Conservation (phyloP, 2,113 vertebrate species). For the Thamnophis sirtalis region DNA sequence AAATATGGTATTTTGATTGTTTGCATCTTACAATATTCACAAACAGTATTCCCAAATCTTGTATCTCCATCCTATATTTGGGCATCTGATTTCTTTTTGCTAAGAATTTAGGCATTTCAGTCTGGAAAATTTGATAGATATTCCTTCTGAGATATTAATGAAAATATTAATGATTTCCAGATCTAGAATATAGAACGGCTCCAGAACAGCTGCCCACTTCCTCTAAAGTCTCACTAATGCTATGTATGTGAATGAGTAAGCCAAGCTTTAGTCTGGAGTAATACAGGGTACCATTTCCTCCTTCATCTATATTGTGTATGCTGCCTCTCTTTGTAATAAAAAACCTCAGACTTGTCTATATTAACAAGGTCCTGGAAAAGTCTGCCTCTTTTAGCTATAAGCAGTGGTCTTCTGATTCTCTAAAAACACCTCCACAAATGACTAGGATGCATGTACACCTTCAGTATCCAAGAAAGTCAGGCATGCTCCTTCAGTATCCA, state of each 20-base stretch:
- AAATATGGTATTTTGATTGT: not conserved
- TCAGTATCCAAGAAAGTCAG: too few species aligned
- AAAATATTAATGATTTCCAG: not conserved
- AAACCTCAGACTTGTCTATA: not conserved
- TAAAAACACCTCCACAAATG: not conserved
- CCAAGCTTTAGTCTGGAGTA: not conserved
- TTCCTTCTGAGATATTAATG: not conserved
- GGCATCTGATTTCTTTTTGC: not conserved
- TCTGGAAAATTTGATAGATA: not conserved
- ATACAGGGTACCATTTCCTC: not conserved
- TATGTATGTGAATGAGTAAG: not conserved
- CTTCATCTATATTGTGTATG: not conserved
- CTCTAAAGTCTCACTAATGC: not conserved
- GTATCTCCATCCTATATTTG: not conserved
- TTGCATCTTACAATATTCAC: not conserved
- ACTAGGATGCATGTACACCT: conserved; percentile 1
- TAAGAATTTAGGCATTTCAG: not conserved
- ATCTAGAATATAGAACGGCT: not conserved
- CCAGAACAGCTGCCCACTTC: not conserved
- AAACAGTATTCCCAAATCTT: not conserved
- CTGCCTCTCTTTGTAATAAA: not conserved
- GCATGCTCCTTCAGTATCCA: too few species aligned
- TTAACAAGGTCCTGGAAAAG: conserved; percentile 18
- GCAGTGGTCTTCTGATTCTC: not conserved
- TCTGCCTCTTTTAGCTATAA: conserved; percentile 20